phyloP scores from a whole-genome alignment of 2,888 invertebrate genomes.

The Dicranocentrus wangi region DNA sequence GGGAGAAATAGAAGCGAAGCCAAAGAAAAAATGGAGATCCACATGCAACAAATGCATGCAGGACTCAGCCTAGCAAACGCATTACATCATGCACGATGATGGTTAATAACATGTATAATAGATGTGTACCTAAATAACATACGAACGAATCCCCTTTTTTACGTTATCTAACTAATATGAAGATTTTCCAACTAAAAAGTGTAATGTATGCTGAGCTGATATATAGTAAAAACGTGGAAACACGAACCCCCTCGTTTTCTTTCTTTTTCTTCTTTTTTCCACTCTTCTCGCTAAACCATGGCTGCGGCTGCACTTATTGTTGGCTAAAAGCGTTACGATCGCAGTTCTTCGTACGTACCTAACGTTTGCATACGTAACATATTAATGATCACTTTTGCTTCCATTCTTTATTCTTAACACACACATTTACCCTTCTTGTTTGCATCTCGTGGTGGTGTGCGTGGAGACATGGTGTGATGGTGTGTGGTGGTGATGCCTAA shows the following conservation, averaged over 20 bases:
- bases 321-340: background rate
- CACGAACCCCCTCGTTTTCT: constrained; percentile 37
- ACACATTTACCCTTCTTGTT: no score
- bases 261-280: constrained; percentile 15
- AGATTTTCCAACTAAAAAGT: background rate
- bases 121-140: no score
- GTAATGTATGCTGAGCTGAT: background rate
- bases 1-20: background rate
- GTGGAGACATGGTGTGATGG: background rate
- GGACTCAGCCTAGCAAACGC: background rate
- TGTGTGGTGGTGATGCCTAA: constrained; percentile 5
- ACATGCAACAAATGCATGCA: constrained; percentile 7
- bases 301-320: constrained; percentile 5
- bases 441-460: background rate
- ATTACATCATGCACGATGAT: no score
- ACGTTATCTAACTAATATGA: background rate
- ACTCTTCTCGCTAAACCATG: constrained; percentile 8
- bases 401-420: no score
- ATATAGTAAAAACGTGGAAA: constrained; percentile 42
- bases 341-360: background rate
- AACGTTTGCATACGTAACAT: constrained; percentile 1
- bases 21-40: background rate
- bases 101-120: no score
- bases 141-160: no score
- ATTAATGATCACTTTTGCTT: constrained; percentile 18